Evolutionary conservation across 1,140 invertebrate genomes (phyloP), one percentile per base, ranked within the genome.

Genomic region (Geopemphigus sp.): DNA sequence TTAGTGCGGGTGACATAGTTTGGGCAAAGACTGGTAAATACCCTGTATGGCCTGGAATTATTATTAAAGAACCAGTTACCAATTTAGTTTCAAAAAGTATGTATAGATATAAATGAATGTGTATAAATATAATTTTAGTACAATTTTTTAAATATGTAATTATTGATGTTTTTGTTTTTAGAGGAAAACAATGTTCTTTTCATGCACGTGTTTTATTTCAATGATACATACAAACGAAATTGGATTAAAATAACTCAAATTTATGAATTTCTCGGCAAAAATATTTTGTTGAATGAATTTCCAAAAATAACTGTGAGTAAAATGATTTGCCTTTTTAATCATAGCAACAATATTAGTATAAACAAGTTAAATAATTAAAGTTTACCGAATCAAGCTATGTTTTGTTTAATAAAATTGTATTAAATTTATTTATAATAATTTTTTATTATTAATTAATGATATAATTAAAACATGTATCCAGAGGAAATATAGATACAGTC

Each of bases 1-100:
- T 26, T 61, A 26, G 19, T 2, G 11, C 61, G 19, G 74, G 74
- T 63, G 74, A 78, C n/a, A 63, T 78, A 12, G 74, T 78, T n/a
- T 78, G 74, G 74, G 74, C 74, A 1, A 78, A 78, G 26, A 63
- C 53, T 1, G 74, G 57, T 12, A 78, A 63, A n/a, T 78, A 47
- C 50, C 74, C 74, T 1, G 4, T 78, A 50, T 78, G 74, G 74
- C 74, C 74, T 50, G 57, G 39, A 19, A 78, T 78, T 63, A 26
- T 78, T 5, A 61, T 29, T 5, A 19, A 17, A 19, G 57, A 78
- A 12, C 74, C 74, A 8, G 8, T 22, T n/a, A 17, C 6, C 32
- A 17, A 78, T 50, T 26, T 47, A 15, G 15, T 63, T 47, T 50
- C 29, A 17, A 78, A 63, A 63, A 61, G 74, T 50, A 78, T 19